Base-by-base conservation (phyloP, 1,140 invertebrate genomes). In the Amphibalanus amphitrite region DNA sequence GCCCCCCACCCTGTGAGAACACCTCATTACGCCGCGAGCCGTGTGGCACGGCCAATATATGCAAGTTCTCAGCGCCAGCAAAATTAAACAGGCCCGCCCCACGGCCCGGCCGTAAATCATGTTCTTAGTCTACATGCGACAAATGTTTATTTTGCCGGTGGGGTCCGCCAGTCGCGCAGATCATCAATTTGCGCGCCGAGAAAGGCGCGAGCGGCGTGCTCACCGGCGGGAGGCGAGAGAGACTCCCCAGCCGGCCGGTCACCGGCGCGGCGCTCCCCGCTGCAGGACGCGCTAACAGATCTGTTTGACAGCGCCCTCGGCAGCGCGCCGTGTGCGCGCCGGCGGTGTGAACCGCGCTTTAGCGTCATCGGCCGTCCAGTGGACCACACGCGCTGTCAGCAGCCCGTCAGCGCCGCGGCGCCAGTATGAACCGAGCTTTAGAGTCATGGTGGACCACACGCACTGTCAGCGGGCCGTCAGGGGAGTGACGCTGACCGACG, bases 111-210 rank as follows among this genome's bases (percentile, higher is more conserved):
- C 47, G 47, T 59, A 59, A 59, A 59, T 59, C 47, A 59, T 59
- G 20, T 13, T 59, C 47, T 59, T 59, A 59, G 47, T 59, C 47
- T 59, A 23, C 47, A 59, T 59, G 47, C 47, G 47, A 59, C 47
- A 59, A 59, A 59, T 59, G 47, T 59, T 59, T 59, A 59, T 59
- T 59, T 59, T 59, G 47, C 47, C 20, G 47, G 47, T 59, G 47
- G 47, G 47, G 47, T 59, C 47, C 47, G 10, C 47, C 47, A 59
- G 47, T 59, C 47, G 47, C 47, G 47, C 10, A 59, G 47, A 59
- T 59, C 47, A 59, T 59, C 47, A 59, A 59, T 59, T 59, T 59
- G 47, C 47, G 47, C 47, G 1, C 13, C 10, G 23, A 1, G 47
- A 13, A 20, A 59, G 13, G 10, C n/a, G n/a, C 13, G 47, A 8